These are phyloP conservation scores for Flexamia atlantica DNA, from an alignment of 2,888 invertebrate genomes.

Conservation along the genomic window DNA sequence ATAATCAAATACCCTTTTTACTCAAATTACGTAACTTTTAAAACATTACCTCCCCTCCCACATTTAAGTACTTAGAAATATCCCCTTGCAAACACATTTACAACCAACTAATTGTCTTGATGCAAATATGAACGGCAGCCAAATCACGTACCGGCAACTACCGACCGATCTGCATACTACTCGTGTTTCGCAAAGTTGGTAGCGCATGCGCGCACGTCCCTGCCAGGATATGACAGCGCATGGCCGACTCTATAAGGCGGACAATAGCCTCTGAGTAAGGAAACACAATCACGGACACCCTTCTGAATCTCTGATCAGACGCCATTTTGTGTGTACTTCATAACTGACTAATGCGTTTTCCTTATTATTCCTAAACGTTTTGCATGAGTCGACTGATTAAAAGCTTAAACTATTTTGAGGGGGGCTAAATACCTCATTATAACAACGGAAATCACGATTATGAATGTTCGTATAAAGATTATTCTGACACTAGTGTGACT, in stretches of 20 bases:
- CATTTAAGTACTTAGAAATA: too few relatives aligned
- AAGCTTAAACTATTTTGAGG: too few relatives aligned
- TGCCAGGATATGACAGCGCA: slow-evolving; percentile 47
- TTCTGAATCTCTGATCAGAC: slow-evolving; percentile 51
- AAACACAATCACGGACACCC: slow-evolving; percentile 54
- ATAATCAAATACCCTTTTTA: too few relatives aligned
- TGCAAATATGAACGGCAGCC: not conserved
- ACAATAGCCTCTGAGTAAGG: slow-evolving; percentile 55
- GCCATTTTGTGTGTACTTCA: slow-evolving; percentile 48
- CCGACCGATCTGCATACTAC: slow-evolving; percentile 48
- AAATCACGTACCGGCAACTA: slow-evolving; percentile 31
- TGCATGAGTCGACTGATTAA: not conserved
- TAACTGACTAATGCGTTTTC: slow-evolving; percentile 38
- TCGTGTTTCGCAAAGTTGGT: slow-evolving; percentile 37
- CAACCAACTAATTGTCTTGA: not conserved
- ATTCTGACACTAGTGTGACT: too few relatives aligned
- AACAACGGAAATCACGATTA: too few relatives aligned
- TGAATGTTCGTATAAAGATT: too few relatives aligned
- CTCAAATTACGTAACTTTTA: too few relatives aligned
- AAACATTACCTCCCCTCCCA: too few relatives aligned
- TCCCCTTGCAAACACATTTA: too few relatives aligned
- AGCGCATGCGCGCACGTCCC: slow-evolving; percentile 23
- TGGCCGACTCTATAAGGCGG: slow-evolving; percentile 35
- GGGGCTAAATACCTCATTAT: too few relatives aligned
- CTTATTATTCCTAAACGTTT: slow-evolving; percentile 44